Evolutionary conservation across 1,140 invertebrate genomes (phyloP).

Genomic region (Aphis gossypii): DNA sequence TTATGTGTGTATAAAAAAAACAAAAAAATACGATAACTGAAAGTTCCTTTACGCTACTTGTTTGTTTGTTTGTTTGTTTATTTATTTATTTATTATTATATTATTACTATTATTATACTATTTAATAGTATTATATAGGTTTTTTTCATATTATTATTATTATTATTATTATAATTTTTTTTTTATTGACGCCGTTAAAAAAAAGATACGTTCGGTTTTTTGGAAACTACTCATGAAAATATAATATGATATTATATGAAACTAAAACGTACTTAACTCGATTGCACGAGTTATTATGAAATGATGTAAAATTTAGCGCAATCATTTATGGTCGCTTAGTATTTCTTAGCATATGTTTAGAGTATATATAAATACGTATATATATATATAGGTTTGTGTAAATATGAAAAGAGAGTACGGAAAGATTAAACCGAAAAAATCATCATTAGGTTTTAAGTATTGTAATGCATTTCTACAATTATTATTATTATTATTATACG

Average conservation of each 20-base stretch:
- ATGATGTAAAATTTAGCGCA: conserved; percentile 42
- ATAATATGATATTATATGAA: not conserved
- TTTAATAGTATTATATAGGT: conserved; percentile 34
- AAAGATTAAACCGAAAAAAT: conserved; percentile 45
- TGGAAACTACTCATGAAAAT: conserved; percentile 36
- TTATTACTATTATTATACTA: conserved; percentile 7
- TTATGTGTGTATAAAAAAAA: conserved; percentile 48
- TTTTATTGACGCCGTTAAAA: conserved; percentile 36
- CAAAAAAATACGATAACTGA: conserved; percentile 56
- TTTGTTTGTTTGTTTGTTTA: conserved; percentile 46
- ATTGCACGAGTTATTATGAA: conserved; percentile 23
- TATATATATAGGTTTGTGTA: conserved; percentile 52
- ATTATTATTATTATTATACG: conserved; percentile 52
- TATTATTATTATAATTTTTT: not conserved
- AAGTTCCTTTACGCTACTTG: conserved; percentile 56
- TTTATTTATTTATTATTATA: not conserved
- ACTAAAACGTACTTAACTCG: conserved; percentile 16
- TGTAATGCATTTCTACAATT: conserved; percentile 53
- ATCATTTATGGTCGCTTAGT: conserved; percentile 46
- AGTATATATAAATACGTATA: conserved; percentile 43
- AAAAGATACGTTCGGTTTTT: conserved; percentile 33
- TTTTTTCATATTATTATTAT: conserved; percentile 40
- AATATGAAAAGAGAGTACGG: conserved; percentile 49
- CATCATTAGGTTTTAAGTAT: conserved; percentile 56
- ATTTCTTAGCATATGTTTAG: conserved; percentile 32